These are phyloP conservation scores for Otis tarda DNA, from an alignment of 2,113 vertebrate genomes.

Conservation along the genomic window DNA sequence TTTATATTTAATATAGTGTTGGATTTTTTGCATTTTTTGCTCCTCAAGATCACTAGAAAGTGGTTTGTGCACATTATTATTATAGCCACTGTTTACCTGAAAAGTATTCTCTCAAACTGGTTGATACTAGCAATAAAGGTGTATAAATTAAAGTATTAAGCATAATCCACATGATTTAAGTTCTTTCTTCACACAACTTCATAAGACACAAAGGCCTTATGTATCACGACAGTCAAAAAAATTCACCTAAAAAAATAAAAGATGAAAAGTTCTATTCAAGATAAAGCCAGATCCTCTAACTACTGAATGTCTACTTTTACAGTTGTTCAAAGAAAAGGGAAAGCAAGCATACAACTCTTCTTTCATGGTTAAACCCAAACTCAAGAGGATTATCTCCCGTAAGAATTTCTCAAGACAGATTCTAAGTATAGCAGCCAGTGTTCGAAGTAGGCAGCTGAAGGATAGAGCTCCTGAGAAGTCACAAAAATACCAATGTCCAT, in stretches of 20 bases:
- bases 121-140: background rate
- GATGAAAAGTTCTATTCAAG: background rate
- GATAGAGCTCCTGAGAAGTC: background rate
- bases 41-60: background rate
- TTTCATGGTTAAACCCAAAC: background rate
- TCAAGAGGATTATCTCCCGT: background rate
- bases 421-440: background rate
- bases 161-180: background rate
- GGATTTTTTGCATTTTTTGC: background rate
- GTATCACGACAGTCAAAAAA: background rate
- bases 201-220: background rate
- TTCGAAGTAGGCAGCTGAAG: background rate
- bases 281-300: background rate
- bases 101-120: background rate
- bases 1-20: background rate
- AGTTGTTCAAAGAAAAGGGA: background rate
- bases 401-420: background rate
- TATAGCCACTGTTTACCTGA: background rate
- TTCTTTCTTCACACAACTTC: background rate
- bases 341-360: background rate
- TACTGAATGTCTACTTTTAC: background rate
- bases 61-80: background rate
- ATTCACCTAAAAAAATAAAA: background rate
- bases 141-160: background rate
- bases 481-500: background rate